phyloP scores from a whole-genome alignment of 2,797 vertebrate species.

The Micrastur ruficollis region DNA sequence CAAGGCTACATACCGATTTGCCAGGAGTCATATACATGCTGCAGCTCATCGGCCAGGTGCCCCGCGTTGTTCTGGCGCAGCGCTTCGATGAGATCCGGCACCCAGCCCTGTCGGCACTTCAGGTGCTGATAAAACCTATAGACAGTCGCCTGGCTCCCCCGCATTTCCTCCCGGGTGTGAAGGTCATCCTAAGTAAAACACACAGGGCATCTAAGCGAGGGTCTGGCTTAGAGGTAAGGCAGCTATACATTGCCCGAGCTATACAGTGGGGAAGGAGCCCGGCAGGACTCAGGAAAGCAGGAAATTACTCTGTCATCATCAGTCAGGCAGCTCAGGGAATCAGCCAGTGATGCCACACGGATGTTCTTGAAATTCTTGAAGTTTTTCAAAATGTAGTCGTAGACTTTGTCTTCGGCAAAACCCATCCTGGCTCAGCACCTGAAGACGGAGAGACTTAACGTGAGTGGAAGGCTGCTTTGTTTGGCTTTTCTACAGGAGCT shows the following conservation, averaged over 20 bases:
- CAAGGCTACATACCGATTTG: not conserved
- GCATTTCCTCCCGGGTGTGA: not conserved
- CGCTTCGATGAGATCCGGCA: not conserved
- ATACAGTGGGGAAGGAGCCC: not conserved
- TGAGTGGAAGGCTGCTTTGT: accelerated
- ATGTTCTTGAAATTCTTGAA: not conserved
- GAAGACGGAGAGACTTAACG: accelerated
- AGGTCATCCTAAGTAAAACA: constrained; percentile 37
- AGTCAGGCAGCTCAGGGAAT: constrained; percentile 33
- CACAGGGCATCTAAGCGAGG: not conserved
- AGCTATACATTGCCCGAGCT: not conserved
- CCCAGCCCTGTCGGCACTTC: constrained; percentile 28
- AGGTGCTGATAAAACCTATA: constrained; percentile 26
- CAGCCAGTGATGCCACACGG: not conserved
- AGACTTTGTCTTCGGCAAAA: constrained; percentile 34
- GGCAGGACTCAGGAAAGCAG: not conserved
- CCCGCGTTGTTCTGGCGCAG: not conserved
- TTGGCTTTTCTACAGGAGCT: not conserved
- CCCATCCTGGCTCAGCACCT: constrained; percentile 42
- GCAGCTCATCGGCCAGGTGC: not conserved
- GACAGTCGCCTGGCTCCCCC: not conserved
- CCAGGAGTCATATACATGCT: not conserved
- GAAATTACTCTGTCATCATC: constrained; percentile 27
- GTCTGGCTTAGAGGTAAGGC: not conserved
- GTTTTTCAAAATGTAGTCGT: not conserved